phyloP scores from a whole-genome alignment of 1,140 invertebrate species.

The Drepana arcuata region DNA sequence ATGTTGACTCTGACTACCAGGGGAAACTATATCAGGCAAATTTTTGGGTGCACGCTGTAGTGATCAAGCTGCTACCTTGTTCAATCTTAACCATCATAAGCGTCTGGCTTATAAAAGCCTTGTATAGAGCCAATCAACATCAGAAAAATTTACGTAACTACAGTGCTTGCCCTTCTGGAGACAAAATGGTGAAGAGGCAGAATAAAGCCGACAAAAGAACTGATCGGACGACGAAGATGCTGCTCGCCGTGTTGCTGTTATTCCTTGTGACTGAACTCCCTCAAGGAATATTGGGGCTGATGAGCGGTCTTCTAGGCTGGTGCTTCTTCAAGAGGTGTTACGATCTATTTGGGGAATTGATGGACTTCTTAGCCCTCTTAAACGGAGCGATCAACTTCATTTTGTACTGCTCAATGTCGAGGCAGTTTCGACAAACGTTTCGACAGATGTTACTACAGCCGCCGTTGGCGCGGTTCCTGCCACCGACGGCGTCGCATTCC shows the following conservation, averaged over 20 bases:
- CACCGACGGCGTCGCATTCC: conserved; percentile 44
- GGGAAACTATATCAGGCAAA: conserved; percentile 77
- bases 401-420: conserved; percentile 94
- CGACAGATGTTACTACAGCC: conserved; percentile 78
- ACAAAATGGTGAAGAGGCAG: conserved; percentile 60
- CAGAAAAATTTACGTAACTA: conserved; percentile 79
- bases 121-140: conserved; percentile 80
- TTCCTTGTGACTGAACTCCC: conserved; percentile 92
- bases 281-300: conserved; percentile 82
- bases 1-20: conserved; percentile 77
- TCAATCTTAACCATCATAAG: conserved; percentile 87
- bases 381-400: conserved; percentile 96
- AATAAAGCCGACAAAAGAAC: conserved; percentile 79
- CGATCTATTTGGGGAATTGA: conserved; percentile 87
- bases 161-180: conserved; percentile 67
- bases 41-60: conserved; percentile 90
- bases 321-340: conserved; percentile 84
- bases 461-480: conserved; percentile 55
- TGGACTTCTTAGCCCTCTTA: conserved; percentile 92
- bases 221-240: conserved; percentile 91
- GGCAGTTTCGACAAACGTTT: conserved; percentile 92
- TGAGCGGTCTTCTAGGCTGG: conserved; percentile 81
- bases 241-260: conserved; percentile 88
- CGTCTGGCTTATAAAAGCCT: conserved; percentile 82
- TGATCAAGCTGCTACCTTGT: conserved; percentile 90